Percentiles rank a stretch among this genome's conserved stretches.
Conservation (phyloP, 2,888 invertebrate genomes). For the Smittia aterrima region DNA sequence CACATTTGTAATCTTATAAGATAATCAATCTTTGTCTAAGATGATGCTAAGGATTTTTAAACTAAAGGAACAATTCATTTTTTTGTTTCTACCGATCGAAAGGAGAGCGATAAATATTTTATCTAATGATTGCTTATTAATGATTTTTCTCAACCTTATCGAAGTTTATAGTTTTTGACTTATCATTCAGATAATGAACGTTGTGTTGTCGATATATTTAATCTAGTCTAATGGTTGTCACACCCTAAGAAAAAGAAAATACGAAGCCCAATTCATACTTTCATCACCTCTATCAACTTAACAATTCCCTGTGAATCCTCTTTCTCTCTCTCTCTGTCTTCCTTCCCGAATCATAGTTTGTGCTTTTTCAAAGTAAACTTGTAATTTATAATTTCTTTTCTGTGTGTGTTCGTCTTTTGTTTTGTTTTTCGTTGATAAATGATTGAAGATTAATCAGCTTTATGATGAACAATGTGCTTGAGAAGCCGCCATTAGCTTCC, state of each 20-base stretch:
- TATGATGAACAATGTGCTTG: neutral
- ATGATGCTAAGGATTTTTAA: neutral
- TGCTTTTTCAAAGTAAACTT: neutral
- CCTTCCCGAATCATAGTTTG: neutral
- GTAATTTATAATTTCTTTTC: neutral
- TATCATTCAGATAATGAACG: conserved; percentile 36
- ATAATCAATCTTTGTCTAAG: neutral
- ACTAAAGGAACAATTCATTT: neutral
- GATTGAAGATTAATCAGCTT: conserved; percentile 33
- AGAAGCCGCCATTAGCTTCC: conserved; percentile 1
- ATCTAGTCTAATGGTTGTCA: conserved; percentile 42
- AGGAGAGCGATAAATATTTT: neutral
- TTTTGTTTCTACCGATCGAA: neutral
- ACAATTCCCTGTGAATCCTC: neutral
- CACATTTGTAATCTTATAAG: neutral
- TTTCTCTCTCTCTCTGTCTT: neutral
- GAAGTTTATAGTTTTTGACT: conserved; percentile 31
- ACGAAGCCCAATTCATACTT: neutral
- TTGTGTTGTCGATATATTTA: conserved; percentile 41
- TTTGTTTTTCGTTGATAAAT: conserved; percentile 23
- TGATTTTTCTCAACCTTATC: neutral
- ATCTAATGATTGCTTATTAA: neutral
- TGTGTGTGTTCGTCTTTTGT: neutral
- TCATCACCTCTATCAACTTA: neutral
- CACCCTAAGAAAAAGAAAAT: conserved; percentile 30